Percentiles rank a stretch among this genome's conserved stretches.
These are phyloP conservation scores for Danaus plexippus DNA, from an alignment of 1,140 invertebrate genomes.

Conservation along the genomic window DNA sequence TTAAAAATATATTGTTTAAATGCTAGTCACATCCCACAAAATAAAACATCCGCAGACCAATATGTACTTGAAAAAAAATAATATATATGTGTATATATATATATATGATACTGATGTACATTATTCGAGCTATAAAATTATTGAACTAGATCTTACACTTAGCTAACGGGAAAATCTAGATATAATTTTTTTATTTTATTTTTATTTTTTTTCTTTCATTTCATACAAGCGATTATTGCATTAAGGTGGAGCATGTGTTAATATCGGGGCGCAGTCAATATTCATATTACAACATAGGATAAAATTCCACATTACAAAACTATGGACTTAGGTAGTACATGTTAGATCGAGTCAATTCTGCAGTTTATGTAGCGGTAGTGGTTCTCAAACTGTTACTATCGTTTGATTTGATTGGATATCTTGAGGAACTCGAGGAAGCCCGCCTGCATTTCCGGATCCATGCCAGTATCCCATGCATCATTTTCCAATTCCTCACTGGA, in stretches of 20 bases:
- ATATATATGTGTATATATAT: background rate
- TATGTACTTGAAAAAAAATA: conserved; percentile 15
- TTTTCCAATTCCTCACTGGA: conserved; percentile 65
- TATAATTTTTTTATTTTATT: conserved; percentile 20
- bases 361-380: conserved; percentile 15
- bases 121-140: conserved; percentile 18
- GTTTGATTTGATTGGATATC: conserved; percentile 70
- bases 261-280: no score
- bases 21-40: conserved; percentile 7
- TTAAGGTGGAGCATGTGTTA: no score
- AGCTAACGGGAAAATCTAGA: conserved; percentile 10
- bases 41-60: conserved; percentile 32
- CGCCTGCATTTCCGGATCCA: conserved; percentile 67
- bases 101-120: conserved; percentile 3
- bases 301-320: no score
- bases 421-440: conserved; percentile 68
- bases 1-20: conserved; percentile 15
- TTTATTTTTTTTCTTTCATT: conserved; percentile 15
- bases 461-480: conserved; percentile 67
- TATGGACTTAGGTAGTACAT: no score
- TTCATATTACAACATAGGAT: no score
- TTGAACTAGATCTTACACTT: conserved; percentile 11
- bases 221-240: no score
- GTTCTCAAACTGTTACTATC: conserved; percentile 40
- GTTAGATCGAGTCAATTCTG: no score